phyloP scores from a whole-genome alignment of 2,888 invertebrate genomes.

The Platycnemis pennipes region DNA sequence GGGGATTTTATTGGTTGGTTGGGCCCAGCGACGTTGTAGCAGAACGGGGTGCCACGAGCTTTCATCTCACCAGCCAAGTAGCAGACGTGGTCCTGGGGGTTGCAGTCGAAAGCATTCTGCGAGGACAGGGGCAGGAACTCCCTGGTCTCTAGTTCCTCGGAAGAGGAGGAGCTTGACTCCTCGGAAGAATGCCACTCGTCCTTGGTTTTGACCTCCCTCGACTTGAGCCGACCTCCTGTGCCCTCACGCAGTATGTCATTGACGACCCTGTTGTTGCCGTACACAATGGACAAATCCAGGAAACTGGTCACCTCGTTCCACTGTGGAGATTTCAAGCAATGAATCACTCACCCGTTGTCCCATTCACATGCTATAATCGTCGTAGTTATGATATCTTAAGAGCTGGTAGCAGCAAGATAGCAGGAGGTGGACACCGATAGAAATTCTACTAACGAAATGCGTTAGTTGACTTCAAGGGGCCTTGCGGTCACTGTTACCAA shows the following conservation, averaged over 20 bases:
- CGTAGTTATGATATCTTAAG: too few relatives aligned
- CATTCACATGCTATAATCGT: too few relatives aligned
- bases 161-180: conserved; percentile 80
- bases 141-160: neutral
- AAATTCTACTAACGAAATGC: too few relatives aligned
- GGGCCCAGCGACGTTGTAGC: too few relatives aligned
- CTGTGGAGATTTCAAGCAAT: too few relatives aligned
- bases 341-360: too few relatives aligned
- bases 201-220: conserved; percentile 80
- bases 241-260: conserved; percentile 75
- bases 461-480: too few relatives aligned
- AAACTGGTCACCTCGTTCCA: conserved; percentile 79
- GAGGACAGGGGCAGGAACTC: neutral
- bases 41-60: too few relatives aligned
- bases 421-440: too few relatives aligned
- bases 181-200: conserved; percentile 84
- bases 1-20: too few relatives aligned
- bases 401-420: too few relatives aligned
- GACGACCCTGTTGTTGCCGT: conserved; percentile 79
- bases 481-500: too few relatives aligned
- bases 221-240: conserved; percentile 76
- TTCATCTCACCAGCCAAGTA: neutral
- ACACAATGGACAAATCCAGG: conserved; percentile 78
- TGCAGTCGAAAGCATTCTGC: neutral
- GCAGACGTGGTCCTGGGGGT: neutral